These are phyloP conservation scores for Phaenicophaeus curvirostris DNA, from an alignment of 2,797 vertebrate genomes.

Conservation along the genomic window DNA sequence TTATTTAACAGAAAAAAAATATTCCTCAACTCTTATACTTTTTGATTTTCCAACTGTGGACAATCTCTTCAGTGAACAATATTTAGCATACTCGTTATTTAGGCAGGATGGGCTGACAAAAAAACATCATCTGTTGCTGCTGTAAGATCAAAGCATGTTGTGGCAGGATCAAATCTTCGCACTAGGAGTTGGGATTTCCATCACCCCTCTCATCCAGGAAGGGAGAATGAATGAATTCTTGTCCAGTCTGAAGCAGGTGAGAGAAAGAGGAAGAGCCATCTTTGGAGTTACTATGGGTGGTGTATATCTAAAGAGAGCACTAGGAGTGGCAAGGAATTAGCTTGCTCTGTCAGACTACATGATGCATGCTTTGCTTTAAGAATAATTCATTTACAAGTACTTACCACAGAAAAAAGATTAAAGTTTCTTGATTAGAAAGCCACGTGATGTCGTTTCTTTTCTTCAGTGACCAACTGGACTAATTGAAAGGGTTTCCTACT, in stretches of 20 bases:
- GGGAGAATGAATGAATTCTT: neutral
- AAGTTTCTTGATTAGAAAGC: neutral
- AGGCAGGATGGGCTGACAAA: neutral
- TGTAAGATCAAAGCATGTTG: neutral
- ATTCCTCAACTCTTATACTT: neutral
- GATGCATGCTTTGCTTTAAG: neutral
- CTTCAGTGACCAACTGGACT: neutral
- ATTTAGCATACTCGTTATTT: neutral
- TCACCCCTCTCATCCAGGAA: accelerated
- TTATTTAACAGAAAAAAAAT: neutral
- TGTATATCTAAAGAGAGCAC: neutral
- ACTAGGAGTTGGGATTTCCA: neutral
- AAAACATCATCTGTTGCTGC: neutral
- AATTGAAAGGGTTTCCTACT: neutral
- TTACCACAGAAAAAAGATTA: neutral
- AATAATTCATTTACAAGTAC: neutral
- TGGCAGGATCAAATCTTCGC: neutral
- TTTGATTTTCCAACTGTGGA: neutral
- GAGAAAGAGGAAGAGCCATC: neutral
- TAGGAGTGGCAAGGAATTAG: neutral
- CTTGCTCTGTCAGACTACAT: neutral
- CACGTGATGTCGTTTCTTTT: neutral
- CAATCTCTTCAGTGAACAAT: neutral
- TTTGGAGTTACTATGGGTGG: neutral
- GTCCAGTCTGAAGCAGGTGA: no score